Percentiles rank a stretch among this genome's conserved stretches.
phyloP scores from a whole-genome alignment of 2,113 vertebrate species.

The Eonycteris spelaea region DNA sequence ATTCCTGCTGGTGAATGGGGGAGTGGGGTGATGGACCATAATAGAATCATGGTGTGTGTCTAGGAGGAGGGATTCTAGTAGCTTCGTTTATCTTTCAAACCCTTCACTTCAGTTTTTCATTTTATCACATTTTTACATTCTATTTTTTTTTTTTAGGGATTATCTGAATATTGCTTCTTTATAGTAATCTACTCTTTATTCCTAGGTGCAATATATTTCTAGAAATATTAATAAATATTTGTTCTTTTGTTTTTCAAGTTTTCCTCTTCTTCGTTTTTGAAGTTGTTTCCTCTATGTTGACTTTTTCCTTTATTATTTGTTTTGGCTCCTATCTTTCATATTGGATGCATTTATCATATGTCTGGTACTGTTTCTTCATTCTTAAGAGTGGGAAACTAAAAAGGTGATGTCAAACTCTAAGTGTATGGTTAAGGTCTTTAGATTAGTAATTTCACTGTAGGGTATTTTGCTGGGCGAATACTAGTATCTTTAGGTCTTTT shows the following conservation, averaged over 20 bases:
- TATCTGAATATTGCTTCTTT: not conserved
- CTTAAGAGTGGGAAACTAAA: not conserved
- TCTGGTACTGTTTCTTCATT: not conserved
- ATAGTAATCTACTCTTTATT: not conserved
- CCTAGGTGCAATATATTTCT: not conserved
- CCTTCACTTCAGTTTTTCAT: not conserved
- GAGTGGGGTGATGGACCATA: not conserved
- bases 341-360: not conserved
- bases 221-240: slow-evolving; percentile 12
- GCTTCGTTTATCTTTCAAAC: not conserved
- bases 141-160: not conserved
- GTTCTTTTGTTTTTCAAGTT: not conserved
- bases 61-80: not conserved
- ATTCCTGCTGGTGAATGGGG: not conserved
- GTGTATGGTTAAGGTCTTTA: not conserved
- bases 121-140: not conserved
- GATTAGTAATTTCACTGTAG: not conserved
- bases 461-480: slow-evolving; percentile 12
- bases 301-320: not conserved
- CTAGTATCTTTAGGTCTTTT: not conserved
- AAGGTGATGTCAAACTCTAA: not conserved
- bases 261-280: not conserved
- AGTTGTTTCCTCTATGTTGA: not conserved
- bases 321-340: not conserved
- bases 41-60: not conserved